Base-by-base conservation (phyloP, 2,797 vertebrate genomes). In the Lithobates pipiens region DNA sequence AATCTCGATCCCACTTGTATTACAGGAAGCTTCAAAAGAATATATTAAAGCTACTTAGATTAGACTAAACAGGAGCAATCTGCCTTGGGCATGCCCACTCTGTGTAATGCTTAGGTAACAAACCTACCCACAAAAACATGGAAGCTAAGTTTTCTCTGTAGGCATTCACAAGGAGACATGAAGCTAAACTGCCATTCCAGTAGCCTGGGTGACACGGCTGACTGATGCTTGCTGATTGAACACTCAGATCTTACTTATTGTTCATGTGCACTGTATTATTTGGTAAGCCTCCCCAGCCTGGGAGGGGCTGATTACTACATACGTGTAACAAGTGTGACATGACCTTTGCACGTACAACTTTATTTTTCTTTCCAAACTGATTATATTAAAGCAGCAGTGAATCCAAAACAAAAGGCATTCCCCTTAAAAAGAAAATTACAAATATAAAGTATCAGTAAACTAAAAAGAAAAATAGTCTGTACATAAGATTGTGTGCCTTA, bases 101-200 rank as follows among this genome's bases (percentile, higher is more conserved):
- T 69, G 78, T 32, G 78, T 74, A 81, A 82, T 89, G 61, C 89
- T 86, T 82, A 84, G 36, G 0, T 86, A 79, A 82, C 89, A 86
- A 86, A 79, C 54, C 70, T 79, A 11, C 50, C 44, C 9, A 73
- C 29, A 89, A 89, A 36, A 72, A 87, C 80, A 84, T 27, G 32
- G n/a, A 27, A 63, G 81, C 67, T 54, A 92, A 92, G 90, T 92
- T 91, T 88, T 61, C 50, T 25, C 72, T 25, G 7, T 32, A 80
- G 89, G 8, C 80, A 65, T 23, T 67, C 39, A 83, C 23, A 83
- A 16, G 42, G 27, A 83, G 67, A 50, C 18, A 16, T 73, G 82
- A 91, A 88, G 88, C 21, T 80, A 87, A 89, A 90, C 77, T 88
- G 84, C 89, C 90, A 89, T 90, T 87, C 88, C 76, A 82, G 85